Percentiles rank a stretch among this genome's conserved stretches.
Conservation (phyloP, 2,113 vertebrate genomes). For the Sapayoa aenigma region DNA sequence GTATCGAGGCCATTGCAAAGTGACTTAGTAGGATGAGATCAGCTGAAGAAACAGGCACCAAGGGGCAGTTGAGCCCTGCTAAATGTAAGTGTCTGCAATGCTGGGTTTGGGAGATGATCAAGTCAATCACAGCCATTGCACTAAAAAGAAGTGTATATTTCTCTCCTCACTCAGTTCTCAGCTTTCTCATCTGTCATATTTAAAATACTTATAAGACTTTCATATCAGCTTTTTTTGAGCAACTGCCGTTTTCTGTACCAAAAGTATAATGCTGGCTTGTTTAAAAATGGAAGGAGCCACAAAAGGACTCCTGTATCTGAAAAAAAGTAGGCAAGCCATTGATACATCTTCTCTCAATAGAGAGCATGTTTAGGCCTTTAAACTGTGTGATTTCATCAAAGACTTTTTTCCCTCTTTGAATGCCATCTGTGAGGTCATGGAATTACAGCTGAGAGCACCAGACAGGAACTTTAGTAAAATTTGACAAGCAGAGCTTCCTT, state of each 20-base stretch:
- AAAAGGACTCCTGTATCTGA: neutral
- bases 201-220: neutral
- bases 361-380: neutral
- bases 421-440: neutral
- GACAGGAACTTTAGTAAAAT: neutral
- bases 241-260: neutral
- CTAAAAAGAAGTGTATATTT: neutral
- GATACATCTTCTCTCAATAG: neutral
- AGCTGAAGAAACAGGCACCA: neutral
- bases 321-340: neutral
- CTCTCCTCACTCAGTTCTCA: neutral
- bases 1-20: neutral
- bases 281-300: neutral
- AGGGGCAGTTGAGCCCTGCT: neutral
- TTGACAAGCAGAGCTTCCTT: neutral
- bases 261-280: neutral
- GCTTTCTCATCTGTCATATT: neutral
- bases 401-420: neutral
- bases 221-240: neutral
- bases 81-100: neutral
- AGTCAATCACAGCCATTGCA: neutral
- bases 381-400: neutral
- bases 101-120: fast-evolving
- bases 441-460: neutral
- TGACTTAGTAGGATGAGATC: neutral